These are phyloP conservation scores for Linyphia triangularis DNA, from an alignment of 2,888 invertebrate genomes.

Conservation along the genomic window DNA sequence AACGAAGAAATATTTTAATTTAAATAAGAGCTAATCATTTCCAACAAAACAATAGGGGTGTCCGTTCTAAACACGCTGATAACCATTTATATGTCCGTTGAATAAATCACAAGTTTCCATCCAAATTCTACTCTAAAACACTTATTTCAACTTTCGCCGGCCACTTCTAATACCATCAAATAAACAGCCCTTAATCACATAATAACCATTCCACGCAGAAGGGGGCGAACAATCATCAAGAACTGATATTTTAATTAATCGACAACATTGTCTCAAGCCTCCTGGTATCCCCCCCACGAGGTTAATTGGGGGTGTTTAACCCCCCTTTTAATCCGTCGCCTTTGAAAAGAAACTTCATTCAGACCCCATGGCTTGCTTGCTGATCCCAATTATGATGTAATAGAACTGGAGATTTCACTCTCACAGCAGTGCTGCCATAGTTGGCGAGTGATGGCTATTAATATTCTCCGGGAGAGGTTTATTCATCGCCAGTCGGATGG, in stretches of 20 bases:
- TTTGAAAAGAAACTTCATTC: constrained; percentile 61
- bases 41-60: too few species aligned
- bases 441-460: constrained; percentile 64
- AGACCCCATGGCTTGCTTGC: constrained; percentile 34
- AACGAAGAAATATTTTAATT: too few species aligned
- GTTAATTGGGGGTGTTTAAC: constrained; percentile 73
- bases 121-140: too few species aligned
- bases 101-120: too few species aligned
- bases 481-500: constrained; percentile 1
- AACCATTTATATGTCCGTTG: too few species aligned
- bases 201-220: not conserved
- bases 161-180: not conserved
- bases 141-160: too few species aligned
- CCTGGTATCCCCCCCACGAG: constrained; percentile 59
- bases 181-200: constrained; percentile 5
- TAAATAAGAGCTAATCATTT: too few species aligned
- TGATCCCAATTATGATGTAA: constrained; percentile 74
- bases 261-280: constrained; percentile 46
- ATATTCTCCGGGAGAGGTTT: not conserved
- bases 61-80: too few species aligned
- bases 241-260: constrained; percentile 64
- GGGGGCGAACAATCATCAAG: not conserved
- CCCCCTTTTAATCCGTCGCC: constrained; percentile 62
- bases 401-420: constrained; percentile 9
- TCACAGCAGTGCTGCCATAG: constrained; percentile 51